Evolutionary conservation across 2,797 vertebrate species (phyloP).

Genomic region (Erpetoichthys calabaricus): DNA sequence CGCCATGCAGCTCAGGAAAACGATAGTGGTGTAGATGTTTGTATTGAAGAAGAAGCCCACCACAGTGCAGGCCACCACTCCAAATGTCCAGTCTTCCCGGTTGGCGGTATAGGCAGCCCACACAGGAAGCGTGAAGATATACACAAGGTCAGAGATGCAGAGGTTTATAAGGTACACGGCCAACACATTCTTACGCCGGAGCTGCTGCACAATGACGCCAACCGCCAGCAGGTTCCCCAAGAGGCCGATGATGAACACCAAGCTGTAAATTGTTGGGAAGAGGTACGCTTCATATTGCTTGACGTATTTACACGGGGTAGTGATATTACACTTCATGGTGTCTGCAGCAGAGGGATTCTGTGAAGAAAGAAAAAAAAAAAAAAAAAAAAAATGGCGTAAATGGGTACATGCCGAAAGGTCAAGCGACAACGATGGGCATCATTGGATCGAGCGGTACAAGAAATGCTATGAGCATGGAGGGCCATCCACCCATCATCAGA

Average conservation of each 20-base stretch:
- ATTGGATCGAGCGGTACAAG: too few relatives aligned
- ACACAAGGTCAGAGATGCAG: constrained; percentile 15
- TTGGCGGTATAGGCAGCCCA: constrained; percentile 17
- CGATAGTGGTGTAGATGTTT: constrained; percentile 21
- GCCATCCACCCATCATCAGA: too few relatives aligned
- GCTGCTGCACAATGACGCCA: constrained; percentile 13
- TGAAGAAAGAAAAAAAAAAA: too few relatives aligned
- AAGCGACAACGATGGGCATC: too few relatives aligned
- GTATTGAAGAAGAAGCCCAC: constrained; percentile 23
- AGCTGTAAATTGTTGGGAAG: constrained; percentile 15
- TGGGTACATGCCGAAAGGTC: too few relatives aligned
- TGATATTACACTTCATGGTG: too few relatives aligned
- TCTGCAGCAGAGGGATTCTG: too few relatives aligned
- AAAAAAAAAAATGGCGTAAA: too few relatives aligned
- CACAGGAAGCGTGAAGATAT: constrained; percentile 16
- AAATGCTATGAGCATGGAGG: too few relatives aligned
- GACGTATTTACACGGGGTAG: background rate
- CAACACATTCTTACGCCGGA: constrained; percentile 15
- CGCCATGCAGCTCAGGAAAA: constrained; percentile 21
- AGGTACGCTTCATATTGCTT: constrained; percentile 1
- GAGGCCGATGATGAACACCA: constrained; percentile 19
- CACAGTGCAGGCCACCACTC: constrained; percentile 12
- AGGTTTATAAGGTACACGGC: constrained; percentile 18
- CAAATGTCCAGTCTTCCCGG: constrained; percentile 18
- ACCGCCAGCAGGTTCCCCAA: constrained; percentile 15